These are phyloP conservation scores for Diachasma alloeum DNA, from an alignment of 1,140 invertebrate species.

Conservation along the genomic window DNA sequence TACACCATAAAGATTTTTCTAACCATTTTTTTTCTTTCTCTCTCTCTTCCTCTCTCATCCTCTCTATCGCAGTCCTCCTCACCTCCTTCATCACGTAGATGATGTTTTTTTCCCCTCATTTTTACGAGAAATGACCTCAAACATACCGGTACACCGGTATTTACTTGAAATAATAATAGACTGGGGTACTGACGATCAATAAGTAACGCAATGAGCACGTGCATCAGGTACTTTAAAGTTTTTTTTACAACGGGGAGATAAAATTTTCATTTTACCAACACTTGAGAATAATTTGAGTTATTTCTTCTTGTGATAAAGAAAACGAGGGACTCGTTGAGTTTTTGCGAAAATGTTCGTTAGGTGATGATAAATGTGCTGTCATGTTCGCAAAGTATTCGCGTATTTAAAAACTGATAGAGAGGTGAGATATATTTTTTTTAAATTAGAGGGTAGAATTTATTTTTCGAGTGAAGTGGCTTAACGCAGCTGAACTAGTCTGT, in stretches of 20 bases:
- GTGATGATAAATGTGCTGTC: not conserved
- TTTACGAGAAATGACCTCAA: conserved; percentile 11
- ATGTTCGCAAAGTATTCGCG: not conserved
- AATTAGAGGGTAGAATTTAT: not conserved
- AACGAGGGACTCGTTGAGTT: not conserved
- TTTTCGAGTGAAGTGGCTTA: not conserved
- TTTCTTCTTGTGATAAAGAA: not conserved
- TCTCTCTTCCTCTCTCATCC: not conserved
- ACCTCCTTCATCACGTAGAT: not conserved
- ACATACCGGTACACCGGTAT: conserved; percentile 16
- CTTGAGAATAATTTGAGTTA: not conserved
- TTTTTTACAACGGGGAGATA: conserved; percentile 2
- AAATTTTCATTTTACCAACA: not conserved
- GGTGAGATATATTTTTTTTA: not conserved
- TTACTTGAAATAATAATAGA: conserved; percentile 30
- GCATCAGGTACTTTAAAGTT: conserved; percentile 7
- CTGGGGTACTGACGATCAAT: conserved; percentile 20
- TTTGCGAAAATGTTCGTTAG: not conserved
- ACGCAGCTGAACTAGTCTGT: not conserved
- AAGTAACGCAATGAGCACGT: conserved; percentile 27
- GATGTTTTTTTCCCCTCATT: conserved; percentile 10
- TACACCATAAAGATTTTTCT: conserved; percentile 7
- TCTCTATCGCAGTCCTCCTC: not conserved
- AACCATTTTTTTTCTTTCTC: conserved; percentile 1
- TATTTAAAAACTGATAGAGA: not conserved